Percentiles rank a stretch among this genome's conserved stretches.
phyloP scores from a whole-genome alignment of 2,113 vertebrate species.

The Xenotilapia caudafasciata region DNA sequence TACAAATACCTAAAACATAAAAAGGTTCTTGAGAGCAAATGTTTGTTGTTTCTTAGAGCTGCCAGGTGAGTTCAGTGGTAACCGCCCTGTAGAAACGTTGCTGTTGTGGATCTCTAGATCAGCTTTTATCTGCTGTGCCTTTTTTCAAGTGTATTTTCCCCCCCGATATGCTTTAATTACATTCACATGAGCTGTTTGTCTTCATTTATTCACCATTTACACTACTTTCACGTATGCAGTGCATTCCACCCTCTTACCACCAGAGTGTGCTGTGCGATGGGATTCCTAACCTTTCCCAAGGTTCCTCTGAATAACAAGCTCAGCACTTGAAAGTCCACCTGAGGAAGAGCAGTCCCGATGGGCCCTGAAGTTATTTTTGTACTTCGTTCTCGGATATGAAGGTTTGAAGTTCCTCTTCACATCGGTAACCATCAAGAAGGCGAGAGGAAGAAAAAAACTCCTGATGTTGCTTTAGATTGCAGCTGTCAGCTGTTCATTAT shows the following conservation, averaged over 20 bases:
- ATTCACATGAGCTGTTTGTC: background rate
- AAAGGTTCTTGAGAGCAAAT: background rate
- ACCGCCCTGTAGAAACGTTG: rapidly evolving
- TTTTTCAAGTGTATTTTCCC: background rate
- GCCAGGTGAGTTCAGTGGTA: background rate
- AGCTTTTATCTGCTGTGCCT: background rate
- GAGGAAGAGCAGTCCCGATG: background rate
- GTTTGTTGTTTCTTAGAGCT: background rate
- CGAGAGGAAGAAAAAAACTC: background rate
- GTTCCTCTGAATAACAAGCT: background rate
- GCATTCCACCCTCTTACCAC: constrained; percentile 18
- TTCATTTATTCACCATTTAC: background rate
- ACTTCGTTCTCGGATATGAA: background rate
- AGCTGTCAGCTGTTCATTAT: background rate
- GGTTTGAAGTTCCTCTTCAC: background rate
- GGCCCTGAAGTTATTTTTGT: background rate
- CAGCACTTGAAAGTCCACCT: background rate
- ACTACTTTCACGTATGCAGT: background rate
- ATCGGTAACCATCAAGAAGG: background rate
- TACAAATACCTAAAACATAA: background rate
- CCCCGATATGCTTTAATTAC: background rate
- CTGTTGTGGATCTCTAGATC: background rate
- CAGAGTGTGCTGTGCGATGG: constrained; percentile 50
- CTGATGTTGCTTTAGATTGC: background rate
- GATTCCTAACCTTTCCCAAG: background rate